Percentiles rank a stretch among this genome's conserved stretches.
These are phyloP conservation scores for Ibidorhyncha struthersii DNA, from an alignment of 2,113 vertebrate genomes.

Conservation along the genomic window DNA sequence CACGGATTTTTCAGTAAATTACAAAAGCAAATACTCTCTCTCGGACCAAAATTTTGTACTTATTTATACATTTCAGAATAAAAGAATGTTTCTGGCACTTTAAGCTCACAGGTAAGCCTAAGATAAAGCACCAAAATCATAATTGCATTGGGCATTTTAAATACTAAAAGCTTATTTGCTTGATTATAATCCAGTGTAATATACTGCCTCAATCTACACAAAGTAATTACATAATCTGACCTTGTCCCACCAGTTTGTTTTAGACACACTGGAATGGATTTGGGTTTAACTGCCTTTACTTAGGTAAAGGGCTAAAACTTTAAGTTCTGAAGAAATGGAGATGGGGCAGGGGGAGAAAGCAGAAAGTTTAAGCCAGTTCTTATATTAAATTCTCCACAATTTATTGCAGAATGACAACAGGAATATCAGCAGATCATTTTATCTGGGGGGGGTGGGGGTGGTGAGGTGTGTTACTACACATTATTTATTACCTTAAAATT, in stretches of 20 bases:
- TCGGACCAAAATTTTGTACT: not conserved
- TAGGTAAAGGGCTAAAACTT: not conserved
- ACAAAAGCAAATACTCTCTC: not conserved
- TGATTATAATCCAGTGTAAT: not conserved
- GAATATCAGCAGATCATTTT: not conserved
- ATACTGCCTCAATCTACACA: not conserved
- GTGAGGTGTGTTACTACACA: not conserved
- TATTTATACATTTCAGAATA: not conserved
- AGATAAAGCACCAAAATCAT: not conserved
- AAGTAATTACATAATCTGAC: not conserved
- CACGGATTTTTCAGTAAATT: not conserved
- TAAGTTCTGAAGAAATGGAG: not conserved
- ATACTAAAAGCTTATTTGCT: not conserved
- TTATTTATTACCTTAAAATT: not conserved
- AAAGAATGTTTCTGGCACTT: not conserved
- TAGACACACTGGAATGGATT: not conserved
- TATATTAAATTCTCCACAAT: not conserved
- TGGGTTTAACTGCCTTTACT: not conserved
- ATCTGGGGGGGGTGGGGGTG: not conserved
- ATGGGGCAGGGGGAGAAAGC: fast-evolving
- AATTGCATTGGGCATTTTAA: not conserved
- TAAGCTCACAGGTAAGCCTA: not conserved
- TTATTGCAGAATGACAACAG: not conserved
- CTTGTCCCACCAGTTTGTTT: not conserved
- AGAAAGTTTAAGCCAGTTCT: not conserved